Conservation (phyloP, 2,888 invertebrate genomes). For the Epinotia nisella region DNA sequence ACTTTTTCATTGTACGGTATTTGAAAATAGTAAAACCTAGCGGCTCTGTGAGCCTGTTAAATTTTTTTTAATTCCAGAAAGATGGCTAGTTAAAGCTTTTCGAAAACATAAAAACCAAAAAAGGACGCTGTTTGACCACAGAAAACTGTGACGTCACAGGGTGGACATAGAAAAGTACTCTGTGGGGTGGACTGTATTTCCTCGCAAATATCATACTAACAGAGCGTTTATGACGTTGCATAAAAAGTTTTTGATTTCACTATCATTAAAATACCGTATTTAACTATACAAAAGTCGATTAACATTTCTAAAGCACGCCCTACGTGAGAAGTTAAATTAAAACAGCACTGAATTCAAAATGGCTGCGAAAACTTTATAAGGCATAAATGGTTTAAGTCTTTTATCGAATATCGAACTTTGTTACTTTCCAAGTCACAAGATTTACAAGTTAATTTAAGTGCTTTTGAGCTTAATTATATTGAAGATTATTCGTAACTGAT, state of each 20-base stretch:
- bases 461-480: slow-evolving; percentile 43
- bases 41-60: no score
- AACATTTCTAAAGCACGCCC: slow-evolving; percentile 26
- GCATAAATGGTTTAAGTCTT: slow-evolving; percentile 44
- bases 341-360: slow-evolving; percentile 37
- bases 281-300: slow-evolving; percentile 45
- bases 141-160: no score
- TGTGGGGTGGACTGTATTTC: no score
- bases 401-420: slow-evolving; percentile 44
- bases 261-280: slow-evolving; percentile 41
- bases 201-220: no score
- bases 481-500: slow-evolving; percentile 43
- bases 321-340: slow-evolving; percentile 40
- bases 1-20: no score
- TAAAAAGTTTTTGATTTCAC: no score
- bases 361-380: slow-evolving; percentile 40
- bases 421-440: slow-evolving; percentile 43
- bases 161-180: no score
- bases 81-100: no score
- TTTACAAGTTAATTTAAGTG: slow-evolving; percentile 45
- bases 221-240: no score
- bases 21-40: no score
- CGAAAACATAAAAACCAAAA: not conserved
- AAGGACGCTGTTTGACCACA: no score
- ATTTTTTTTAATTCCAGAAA: no score